phyloP scores from a whole-genome alignment of 2,113 vertebrate genomes.

The Hypanus sabinus region DNA sequence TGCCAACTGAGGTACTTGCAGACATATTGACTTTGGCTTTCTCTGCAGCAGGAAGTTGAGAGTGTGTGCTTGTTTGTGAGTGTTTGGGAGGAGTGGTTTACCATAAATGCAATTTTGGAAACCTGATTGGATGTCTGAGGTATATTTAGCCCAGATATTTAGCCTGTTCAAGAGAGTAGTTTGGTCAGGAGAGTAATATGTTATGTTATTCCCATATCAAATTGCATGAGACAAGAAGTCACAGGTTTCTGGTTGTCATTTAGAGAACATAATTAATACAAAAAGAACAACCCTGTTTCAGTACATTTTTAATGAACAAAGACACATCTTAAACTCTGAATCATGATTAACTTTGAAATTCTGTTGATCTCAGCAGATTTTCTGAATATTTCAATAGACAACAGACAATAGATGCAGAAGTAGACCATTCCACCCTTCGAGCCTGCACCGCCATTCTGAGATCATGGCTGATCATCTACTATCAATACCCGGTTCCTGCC shows the following conservation, averaged over 20 bases:
- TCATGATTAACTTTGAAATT: not conserved
- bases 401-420: too few species aligned
- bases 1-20: constrained; percentile 49
- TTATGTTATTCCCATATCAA: too few species aligned
- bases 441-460: too few species aligned
- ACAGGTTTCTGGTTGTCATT: not conserved
- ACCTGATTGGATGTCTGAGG: not conserved
- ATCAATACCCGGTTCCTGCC: too few species aligned
- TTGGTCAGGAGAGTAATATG: not conserved
- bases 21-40: constrained; percentile 54
- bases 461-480: too few species aligned
- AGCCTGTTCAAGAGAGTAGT: not conserved
- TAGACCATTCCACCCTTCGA: too few species aligned
- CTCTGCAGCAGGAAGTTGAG: constrained; percentile 38
- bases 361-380: not conserved
- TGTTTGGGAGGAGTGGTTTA: not conserved
- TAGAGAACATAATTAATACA: not conserved
- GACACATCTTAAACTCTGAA: not conserved
- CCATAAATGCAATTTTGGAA: not conserved
- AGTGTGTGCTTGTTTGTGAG: not conserved
- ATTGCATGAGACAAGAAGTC: not conserved
- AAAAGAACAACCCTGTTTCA: not conserved
- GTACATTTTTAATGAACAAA: not conserved
- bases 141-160: constrained; percentile 31
- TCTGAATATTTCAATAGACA: not conserved